Evolutionary conservation across 2,797 vertebrate genomes (phyloP).

Genomic region (Cottoperca gobio): DNA sequence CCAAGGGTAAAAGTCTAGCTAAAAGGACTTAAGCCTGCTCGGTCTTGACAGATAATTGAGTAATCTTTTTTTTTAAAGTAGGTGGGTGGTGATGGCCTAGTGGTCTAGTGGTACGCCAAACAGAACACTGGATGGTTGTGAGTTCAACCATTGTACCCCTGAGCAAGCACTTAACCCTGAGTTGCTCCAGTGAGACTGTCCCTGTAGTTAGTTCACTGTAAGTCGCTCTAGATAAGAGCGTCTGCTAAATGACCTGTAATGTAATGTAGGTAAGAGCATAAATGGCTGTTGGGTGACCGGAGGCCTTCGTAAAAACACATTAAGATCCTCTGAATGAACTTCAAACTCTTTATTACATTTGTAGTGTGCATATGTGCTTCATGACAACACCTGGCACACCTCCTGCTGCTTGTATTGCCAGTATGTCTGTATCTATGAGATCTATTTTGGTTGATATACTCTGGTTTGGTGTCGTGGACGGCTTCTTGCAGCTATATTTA

Average conservation of each 20-base stretch:
- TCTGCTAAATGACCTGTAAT: no score
- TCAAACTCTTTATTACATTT: neutral
- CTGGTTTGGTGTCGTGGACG: neutral
- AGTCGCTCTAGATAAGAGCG: no score
- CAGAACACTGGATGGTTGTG: no score
- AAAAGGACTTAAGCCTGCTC: neutral
- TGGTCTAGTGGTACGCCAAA: no score
- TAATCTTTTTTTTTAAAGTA: neutral
- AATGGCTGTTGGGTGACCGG: neutral
- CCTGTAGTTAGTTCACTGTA: no score
- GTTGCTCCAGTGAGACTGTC: no score
- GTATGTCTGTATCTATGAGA: conserved; percentile 9
- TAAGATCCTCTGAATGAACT: neutral
- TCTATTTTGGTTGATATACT: conserved; percentile 21
- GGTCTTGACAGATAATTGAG: neutral
- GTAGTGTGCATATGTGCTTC: neutral
- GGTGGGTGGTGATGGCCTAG: no score
- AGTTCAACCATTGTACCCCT: no score
- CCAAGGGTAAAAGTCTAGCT: neutral
- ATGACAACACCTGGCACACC: conserved; percentile 4
- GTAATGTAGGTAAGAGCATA: neutral
- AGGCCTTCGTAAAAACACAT: neutral
- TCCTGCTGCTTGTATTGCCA: conserved; percentile 8
- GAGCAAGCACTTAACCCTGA: no score
- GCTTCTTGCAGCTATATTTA: conserved; percentile 27